These are phyloP conservation scores for Drosophila baimaii DNA, from an alignment of 1,140 invertebrate genomes.

Conservation along the genomic window DNA sequence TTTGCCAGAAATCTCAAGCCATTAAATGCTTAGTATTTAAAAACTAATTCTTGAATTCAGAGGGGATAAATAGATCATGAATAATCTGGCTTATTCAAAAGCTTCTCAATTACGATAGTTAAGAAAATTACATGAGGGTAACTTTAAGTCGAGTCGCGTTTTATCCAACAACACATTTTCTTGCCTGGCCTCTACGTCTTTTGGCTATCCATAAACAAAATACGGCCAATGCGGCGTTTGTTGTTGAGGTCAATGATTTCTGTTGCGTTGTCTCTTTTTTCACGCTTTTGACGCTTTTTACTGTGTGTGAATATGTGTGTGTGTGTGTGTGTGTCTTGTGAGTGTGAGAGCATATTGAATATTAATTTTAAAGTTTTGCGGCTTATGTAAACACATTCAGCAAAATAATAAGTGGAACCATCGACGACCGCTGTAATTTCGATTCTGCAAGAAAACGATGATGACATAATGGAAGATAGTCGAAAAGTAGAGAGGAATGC, in stretches of 20 bases:
- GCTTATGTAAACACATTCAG: constrained; percentile 72
- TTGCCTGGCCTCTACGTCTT: constrained; percentile 41
- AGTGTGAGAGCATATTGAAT: constrained; percentile 67
- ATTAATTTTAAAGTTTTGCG: constrained; percentile 67
- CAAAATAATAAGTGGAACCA: constrained; percentile 52
- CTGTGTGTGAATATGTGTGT: background rate
- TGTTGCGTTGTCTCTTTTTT: constrained; percentile 71
- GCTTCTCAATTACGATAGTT: background rate
- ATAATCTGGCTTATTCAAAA: background rate
- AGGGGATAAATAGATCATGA: background rate
- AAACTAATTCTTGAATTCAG: background rate
- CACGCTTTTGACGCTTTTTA: constrained; percentile 69
- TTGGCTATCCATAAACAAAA: constrained; percentile 67
- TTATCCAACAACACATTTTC: constrained; percentile 8
- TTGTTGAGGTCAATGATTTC: constrained; percentile 79
- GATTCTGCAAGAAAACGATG: constrained; percentile 50
- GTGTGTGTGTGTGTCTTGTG: background rate
- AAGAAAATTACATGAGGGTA: constrained; percentile 15
- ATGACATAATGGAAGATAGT: constrained; percentile 68
- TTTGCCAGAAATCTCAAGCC: no score
- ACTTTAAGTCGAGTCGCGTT: constrained; percentile 9
- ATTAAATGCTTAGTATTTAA: no score
- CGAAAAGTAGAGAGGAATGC: constrained; percentile 6
- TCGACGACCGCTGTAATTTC: constrained; percentile 58
- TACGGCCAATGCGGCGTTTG: constrained; percentile 70